Evolutionary conservation across 2,888 invertebrate species (phyloP).

Genomic region (Eledone cirrhosa): DNA sequence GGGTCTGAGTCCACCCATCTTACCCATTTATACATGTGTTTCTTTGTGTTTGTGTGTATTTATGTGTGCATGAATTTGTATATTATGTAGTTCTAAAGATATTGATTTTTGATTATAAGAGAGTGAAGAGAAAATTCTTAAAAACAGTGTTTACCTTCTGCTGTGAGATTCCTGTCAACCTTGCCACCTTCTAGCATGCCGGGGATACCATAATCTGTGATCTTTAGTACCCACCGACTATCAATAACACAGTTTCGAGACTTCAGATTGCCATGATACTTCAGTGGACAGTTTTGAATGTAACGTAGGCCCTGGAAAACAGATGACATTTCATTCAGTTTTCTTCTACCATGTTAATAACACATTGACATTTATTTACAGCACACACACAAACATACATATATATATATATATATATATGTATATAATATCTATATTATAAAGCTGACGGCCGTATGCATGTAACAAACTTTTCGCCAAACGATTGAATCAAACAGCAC

Average conservation of each 20-base stretch:
- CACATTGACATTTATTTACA: no score
- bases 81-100: no score
- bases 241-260: constrained; percentile 95
- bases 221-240: constrained; percentile 93
- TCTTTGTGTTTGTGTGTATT: not conserved
- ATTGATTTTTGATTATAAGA: no score
- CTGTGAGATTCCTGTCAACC: constrained; percentile 55
- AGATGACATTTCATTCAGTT: not conserved
- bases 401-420: no score
- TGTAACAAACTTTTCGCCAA: no score
- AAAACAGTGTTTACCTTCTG: constrained; percentile 72
- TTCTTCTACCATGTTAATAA: no score
- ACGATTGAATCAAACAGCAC: no score
- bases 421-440: no score
- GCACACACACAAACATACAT: no score
- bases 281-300: constrained; percentile 81
- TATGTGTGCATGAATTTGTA: not conserved
- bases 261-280: constrained; percentile 85
- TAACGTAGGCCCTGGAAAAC: constrained; percentile 83
- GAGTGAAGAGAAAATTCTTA: no score
- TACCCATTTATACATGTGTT: not conserved
- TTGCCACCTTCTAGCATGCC: constrained; percentile 61
- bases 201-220: constrained; percentile 89
- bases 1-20: no score
- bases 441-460: no score